Evolutionary conservation across 2,113 vertebrate genomes (phyloP).

Genomic region (Lethenteron reissneri): DNA sequence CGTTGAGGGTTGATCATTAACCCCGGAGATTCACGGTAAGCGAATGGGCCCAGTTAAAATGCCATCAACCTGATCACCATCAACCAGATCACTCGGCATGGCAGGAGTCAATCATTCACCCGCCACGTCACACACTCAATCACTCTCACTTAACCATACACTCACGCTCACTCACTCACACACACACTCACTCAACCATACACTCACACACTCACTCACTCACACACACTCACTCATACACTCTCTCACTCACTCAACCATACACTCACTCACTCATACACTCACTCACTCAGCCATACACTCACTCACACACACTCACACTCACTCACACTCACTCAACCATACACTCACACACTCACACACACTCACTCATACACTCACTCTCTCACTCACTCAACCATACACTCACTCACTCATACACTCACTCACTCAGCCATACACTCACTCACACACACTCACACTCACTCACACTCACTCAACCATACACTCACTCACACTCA

Average conservation of each 20-base stretch:
- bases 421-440: neutral
- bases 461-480: neutral
- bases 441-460: neutral
- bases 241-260: neutral
- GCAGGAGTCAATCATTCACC: neutral
- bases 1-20: too few relatives aligned
- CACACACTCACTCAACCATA: neutral
- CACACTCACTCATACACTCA: conserved; percentile 1
- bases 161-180: neutral
- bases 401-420: neutral
- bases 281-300: too few relatives aligned
- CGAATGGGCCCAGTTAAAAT: too few relatives aligned
- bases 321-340: too few relatives aligned
- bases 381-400: neutral
- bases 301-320: too few relatives aligned
- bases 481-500: neutral
- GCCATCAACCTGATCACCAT: too few relatives aligned
- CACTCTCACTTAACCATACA: neutral
- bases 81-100: too few relatives aligned
- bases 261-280: too few relatives aligned
- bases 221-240: neutral
- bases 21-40: too few relatives aligned
- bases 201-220: neutral
- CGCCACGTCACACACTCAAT: neutral
- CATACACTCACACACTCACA: too few relatives aligned